phyloP scores from a whole-genome alignment of 2,888 invertebrate genomes.

The Clostera curtula region DNA sequence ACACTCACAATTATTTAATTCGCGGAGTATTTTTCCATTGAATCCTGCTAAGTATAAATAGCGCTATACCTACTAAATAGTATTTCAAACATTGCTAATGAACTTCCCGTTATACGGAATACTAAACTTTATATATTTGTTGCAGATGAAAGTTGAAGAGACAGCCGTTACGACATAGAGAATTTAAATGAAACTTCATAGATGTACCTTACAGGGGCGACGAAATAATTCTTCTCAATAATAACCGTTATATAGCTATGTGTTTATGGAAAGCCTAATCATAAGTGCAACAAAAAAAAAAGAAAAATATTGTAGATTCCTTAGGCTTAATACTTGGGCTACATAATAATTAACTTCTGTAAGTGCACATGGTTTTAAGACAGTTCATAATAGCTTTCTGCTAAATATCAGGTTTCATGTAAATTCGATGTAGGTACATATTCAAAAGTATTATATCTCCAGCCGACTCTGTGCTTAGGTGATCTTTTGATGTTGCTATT shows the following conservation, averaged over 20 bases:
- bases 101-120: no score
- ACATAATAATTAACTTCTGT: slow-evolving; percentile 58
- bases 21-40: no score
- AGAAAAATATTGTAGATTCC: slow-evolving; percentile 57
- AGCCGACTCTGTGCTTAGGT: slow-evolving; percentile 40
- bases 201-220: slow-evolving; percentile 66
- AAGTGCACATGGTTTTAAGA: slow-evolving; percentile 69
- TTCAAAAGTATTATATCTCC: slow-evolving; percentile 57
- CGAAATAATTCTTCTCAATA: slow-evolving; percentile 60
- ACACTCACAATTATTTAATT: no score
- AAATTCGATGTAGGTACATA: slow-evolving; percentile 50
- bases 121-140: slow-evolving; percentile 23
- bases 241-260: slow-evolving; percentile 57
- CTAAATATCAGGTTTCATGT: slow-evolving; percentile 49
- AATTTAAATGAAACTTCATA: slow-evolving; percentile 69
- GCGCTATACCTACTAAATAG: not conserved
- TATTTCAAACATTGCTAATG: no score
- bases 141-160: slow-evolving; percentile 75
- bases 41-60: no score
- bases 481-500: slow-evolving; percentile 53
- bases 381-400: slow-evolving; percentile 60
- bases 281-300: slow-evolving; percentile 61
- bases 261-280: slow-evolving; percentile 69
- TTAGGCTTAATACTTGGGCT: slow-evolving; percentile 68
- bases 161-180: slow-evolving; percentile 53